A percentile compares a stretch with the other conserved stretches of the same genome.
phyloP scores from a whole-genome alignment of 2,797 vertebrate genomes.

The Threskiornis aethiopicus region DNA sequence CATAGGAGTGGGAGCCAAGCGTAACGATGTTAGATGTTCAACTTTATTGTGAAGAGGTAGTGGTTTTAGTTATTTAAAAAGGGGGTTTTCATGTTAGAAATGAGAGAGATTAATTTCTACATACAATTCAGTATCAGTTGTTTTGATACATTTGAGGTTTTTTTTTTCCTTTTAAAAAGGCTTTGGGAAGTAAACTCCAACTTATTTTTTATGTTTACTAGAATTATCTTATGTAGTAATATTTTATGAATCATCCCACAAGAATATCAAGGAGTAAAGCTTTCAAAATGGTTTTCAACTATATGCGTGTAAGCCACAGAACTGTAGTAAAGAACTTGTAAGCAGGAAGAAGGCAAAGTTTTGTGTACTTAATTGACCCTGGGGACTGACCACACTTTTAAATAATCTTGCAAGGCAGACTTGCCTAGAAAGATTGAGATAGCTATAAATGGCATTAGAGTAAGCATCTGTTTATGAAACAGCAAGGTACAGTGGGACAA shows the following conservation, averaged over 20 bases:
- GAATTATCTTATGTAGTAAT: neutral
- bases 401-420: neutral
- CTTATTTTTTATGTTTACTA: neutral
- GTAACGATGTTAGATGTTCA: neutral
- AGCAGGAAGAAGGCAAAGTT: neutral
- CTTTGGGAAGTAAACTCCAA: neutral
- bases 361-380: neutral
- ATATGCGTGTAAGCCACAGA: neutral
- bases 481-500: neutral
- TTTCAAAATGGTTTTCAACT: neutral
- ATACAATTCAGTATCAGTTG: neutral
- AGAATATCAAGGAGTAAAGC: neutral
- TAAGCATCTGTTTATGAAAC: neutral
- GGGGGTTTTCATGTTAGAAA: neutral
- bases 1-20: neutral
- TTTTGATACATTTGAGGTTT: neutral
- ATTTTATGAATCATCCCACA: neutral
- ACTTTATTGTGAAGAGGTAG: neutral
- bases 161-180: constrained; percentile 11
- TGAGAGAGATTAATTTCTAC: neutral
- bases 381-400: neutral
- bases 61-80: neutral
- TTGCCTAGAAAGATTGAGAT: neutral
- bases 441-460: neutral
- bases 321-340: neutral